A percentile compares a stretch with the other conserved stretches of the same genome.
phyloP scores from a whole-genome alignment of 2,797 vertebrate species.

The Typhlichthys subterraneus region DNA sequence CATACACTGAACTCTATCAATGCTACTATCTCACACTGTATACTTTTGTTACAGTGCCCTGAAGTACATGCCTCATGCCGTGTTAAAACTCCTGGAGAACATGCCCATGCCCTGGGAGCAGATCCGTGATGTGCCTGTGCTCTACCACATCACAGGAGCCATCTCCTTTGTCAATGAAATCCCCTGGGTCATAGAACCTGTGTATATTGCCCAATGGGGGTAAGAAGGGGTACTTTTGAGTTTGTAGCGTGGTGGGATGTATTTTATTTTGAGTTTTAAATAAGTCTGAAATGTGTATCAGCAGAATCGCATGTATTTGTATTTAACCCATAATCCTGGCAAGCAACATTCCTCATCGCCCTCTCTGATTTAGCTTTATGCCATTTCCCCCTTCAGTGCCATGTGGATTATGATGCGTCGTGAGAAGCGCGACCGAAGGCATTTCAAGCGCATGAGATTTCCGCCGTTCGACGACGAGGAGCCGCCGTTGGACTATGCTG shows the following conservation, averaged over 20 bases:
- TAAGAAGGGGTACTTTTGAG: constrained; percentile 58
- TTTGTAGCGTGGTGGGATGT: neutral
- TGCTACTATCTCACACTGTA: neutral
- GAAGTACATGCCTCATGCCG: constrained; percentile 99
- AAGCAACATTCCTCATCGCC: neutral
- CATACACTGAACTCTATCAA: neutral
- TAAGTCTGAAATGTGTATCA: too few relatives aligned
- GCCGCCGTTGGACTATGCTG: constrained; percentile 95
- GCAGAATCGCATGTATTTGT: too few relatives aligned
- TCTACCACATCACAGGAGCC: constrained; percentile 98
- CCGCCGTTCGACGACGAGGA: constrained; percentile 98
- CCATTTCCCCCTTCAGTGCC: constrained; percentile 70
- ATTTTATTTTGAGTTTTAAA: neutral
- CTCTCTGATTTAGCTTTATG: neutral
- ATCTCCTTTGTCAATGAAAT: constrained; percentile 99
- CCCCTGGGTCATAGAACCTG: constrained; percentile 98
- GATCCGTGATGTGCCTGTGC: constrained; percentile 94
- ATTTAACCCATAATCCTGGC: neutral
- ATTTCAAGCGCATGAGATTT: constrained; percentile 99
- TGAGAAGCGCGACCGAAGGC: constrained; percentile 94
- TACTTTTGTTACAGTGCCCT: constrained; percentile 80
- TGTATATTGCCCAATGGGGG: constrained; percentile 99
- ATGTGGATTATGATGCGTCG: constrained; percentile 99
- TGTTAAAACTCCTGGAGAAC: constrained; percentile 97
- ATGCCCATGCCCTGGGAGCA: constrained; percentile 99